Evolutionary conservation across 2,797 vertebrate species (phyloP).

Genomic region (Pipistrellus kuhlii): DNA sequence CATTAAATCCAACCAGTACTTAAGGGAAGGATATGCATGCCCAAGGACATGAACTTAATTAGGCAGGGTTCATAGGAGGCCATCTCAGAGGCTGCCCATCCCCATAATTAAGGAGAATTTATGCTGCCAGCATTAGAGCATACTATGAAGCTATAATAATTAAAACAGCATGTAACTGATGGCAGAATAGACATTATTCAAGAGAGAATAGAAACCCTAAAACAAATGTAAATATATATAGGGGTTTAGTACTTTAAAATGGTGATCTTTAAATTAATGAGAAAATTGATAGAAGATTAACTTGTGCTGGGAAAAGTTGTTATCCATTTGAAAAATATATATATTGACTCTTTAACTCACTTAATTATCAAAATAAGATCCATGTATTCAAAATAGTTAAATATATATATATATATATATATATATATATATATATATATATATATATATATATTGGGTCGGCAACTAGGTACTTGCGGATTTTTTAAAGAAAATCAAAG

Average conservation of each 20-base stretch:
- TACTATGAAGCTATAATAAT: background rate
- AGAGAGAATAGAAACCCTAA: background rate
- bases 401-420: background rate
- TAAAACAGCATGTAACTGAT: background rate
- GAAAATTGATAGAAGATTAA: background rate
- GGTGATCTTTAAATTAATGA: background rate
- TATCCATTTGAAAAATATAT: background rate
- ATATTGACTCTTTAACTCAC: slow-evolving; percentile 3
- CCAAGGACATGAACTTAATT: background rate
- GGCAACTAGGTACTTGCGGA: too few relatives aligned
- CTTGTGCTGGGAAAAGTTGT: background rate
- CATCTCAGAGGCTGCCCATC: background rate
- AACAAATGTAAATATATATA: background rate
- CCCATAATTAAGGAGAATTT: background rate
- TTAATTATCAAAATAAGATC: background rate
- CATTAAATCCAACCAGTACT: background rate
- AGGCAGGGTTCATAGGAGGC: background rate
- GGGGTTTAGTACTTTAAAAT: background rate
- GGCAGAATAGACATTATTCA: background rate
- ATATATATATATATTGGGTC: background rate
- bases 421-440: too few relatives aligned
- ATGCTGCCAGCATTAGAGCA: background rate
- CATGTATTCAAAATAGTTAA: background rate
- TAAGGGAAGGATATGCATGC: background rate
- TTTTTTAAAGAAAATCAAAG: too few relatives aligned